Evolutionary conservation across 1,140 invertebrate species (phyloP).

Genomic region (Lepidotrigona ventralis): DNA sequence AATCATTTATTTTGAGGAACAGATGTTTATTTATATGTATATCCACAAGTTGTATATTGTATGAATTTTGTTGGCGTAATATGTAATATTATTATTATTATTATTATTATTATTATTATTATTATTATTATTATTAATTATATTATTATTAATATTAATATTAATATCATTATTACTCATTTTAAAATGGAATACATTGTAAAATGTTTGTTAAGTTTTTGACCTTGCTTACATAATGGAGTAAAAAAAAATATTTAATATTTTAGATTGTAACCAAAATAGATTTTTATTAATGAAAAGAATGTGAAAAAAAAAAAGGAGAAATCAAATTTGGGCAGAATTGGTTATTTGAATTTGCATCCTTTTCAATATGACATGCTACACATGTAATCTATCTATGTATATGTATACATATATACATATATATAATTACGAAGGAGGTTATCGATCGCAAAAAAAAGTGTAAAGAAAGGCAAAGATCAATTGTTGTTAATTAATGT

Average conservation of each 20-base stretch:
- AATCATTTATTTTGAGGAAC: conserved; percentile 65
- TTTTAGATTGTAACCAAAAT: conserved; percentile 78
- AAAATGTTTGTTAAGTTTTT: conserved; percentile 81
- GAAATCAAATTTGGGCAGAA: conserved; percentile 34
- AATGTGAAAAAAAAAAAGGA: conserved; percentile 37
- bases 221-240: conserved; percentile 79
- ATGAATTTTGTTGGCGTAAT: conserved; percentile 70
- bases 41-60: conserved; percentile 63
- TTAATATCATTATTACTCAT: conserved; percentile 73
- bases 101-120: conserved; percentile 55
- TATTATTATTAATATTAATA: conserved; percentile 73
- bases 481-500: conserved; percentile 41
- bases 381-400: conserved; percentile 4
- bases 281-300: conserved; percentile 71
- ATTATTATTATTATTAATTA: conserved; percentile 33
- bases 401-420: not conserved
- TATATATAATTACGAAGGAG: not conserved
- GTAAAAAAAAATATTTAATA: conserved; percentile 73
- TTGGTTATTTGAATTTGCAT: conserved; percentile 45
- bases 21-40: conserved; percentile 53
- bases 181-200: conserved; percentile 74
- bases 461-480: conserved; percentile 2
- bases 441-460: conserved; percentile 12
- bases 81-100: conserved; percentile 61
- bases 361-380: conserved; percentile 6